phyloP scores from a whole-genome alignment of 2,113 vertebrate species.

The Alces alces region DNA sequence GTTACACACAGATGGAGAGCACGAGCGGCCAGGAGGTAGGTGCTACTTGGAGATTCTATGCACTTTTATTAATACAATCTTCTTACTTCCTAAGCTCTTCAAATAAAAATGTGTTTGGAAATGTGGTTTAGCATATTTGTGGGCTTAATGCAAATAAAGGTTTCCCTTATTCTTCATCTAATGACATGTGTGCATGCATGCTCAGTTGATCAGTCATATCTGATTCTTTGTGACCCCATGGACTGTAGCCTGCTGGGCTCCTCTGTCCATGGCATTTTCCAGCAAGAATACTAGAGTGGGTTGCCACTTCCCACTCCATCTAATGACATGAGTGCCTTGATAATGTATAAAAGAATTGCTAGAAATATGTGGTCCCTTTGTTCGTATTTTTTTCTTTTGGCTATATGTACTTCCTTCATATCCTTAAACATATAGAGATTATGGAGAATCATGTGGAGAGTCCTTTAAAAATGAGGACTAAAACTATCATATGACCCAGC shows the following conservation, averaged over 20 bases:
- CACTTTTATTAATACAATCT: not conserved
- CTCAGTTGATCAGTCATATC: not conserved
- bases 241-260: not conserved
- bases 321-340: not conserved
- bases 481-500: not conserved
- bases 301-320: not conserved
- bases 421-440: not conserved
- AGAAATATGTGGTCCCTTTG: not conserved
- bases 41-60: not conserved
- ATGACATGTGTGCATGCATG: not conserved
- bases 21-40: slow-evolving; percentile 92
- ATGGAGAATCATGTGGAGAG: not conserved
- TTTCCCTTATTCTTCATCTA: not conserved
- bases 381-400: not conserved
- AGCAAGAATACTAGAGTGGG: not conserved
- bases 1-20: slow-evolving; percentile 88
- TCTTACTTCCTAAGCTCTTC: not conserved
- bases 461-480: not conserved
- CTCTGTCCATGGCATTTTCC: not conserved
- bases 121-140: not conserved
- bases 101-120: not conserved
- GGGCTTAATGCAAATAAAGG: not conserved
- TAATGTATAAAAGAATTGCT: not conserved
- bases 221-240: not conserved
- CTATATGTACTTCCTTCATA: not conserved